A percentile compares a stretch with the other conserved stretches of the same genome.
phyloP scores from a whole-genome alignment of 1,140 invertebrate species.

The Cecropterus lyciades region DNA sequence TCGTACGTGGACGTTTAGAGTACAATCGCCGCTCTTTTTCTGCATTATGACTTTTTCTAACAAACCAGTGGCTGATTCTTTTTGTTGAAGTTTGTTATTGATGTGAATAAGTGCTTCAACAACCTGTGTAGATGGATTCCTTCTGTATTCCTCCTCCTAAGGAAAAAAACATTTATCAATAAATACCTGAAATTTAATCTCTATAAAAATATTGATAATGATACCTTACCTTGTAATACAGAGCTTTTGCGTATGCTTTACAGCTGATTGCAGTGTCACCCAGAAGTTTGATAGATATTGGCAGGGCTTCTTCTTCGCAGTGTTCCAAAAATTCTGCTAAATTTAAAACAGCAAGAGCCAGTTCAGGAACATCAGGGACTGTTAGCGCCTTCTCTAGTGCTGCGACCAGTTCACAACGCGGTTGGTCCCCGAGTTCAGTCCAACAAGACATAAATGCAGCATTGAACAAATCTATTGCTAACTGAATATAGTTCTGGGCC shows the following conservation, averaged over 20 bases:
- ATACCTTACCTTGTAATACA: conserved; percentile 95
- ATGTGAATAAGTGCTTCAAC: conserved; percentile 98
- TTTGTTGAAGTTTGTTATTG: conserved; percentile 99
- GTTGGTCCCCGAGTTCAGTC: conserved; percentile 94
- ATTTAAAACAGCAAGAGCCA: conserved; percentile 98
- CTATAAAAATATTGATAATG: conserved; percentile 19
- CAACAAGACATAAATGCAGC: conserved; percentile 99
- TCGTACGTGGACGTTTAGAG: conserved; percentile 93
- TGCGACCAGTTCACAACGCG: conserved; percentile 94
- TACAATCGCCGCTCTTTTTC: conserved; percentile 85
- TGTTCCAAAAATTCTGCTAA: conserved; percentile 99
- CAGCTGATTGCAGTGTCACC: conserved; percentile 93
- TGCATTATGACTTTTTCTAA: conserved; percentile 95
- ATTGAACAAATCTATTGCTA: conserved; percentile 98
- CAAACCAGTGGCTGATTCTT: conserved; percentile 97
- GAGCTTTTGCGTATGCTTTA: conserved; percentile 96
- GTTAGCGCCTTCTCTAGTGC: conserved; percentile 95
- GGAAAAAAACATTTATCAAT: conserved; percentile 28
- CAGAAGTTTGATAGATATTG: conserved; percentile 93
- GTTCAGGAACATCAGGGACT: conserved; percentile 97
- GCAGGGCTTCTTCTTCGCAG: conserved; percentile 97
- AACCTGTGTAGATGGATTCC: conserved; percentile 88
- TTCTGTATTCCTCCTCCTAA: conserved; percentile 96
- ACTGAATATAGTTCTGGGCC: conserved; percentile 96
- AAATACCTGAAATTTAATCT: neutral